phyloP scores from a whole-genome alignment of 2,888 invertebrate species.

The Lingula anatina region DNA sequence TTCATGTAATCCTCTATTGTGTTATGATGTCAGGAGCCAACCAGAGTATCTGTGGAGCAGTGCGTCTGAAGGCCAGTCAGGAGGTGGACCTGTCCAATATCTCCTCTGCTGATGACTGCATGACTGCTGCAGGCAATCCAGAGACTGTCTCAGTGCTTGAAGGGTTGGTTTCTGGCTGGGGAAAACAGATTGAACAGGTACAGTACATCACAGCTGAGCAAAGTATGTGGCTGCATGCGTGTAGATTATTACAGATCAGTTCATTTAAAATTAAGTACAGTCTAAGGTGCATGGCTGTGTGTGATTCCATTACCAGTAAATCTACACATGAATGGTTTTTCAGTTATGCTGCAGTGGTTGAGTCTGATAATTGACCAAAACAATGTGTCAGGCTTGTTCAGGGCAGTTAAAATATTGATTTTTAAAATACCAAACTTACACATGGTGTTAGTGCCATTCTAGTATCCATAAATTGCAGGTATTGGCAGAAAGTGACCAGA shows the following conservation, averaged over 20 bases:
- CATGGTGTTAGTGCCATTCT: no score
- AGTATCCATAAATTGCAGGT: no score
- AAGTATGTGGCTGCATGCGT: neutral
- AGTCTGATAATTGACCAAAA: no score
- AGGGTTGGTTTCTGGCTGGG: conserved; percentile 34
- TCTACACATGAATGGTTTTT: no score
- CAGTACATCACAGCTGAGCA: neutral
- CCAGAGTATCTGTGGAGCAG: conserved; percentile 30
- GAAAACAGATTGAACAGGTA: conserved; percentile 45
- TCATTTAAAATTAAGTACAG: no score
- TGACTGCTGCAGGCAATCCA: conserved; percentile 58
- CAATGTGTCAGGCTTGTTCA: no score
- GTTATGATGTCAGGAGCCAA: conserved; percentile 22
- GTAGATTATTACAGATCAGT: no score
- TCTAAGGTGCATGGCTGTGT: no score
- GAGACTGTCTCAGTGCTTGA: conserved; percentile 57
- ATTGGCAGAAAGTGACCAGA: conserved; percentile 79
- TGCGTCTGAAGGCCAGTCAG: conserved; percentile 16
- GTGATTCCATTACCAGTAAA: no score
- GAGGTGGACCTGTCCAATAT: conserved; percentile 19
- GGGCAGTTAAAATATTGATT: no score
- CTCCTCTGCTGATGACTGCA: conserved; percentile 60
- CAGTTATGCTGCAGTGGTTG: no score
- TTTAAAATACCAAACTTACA: no score
- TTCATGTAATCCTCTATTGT: neutral